Evolutionary conservation across 2,797 vertebrate species (phyloP).

Genomic region (Halcyon badia): DNA sequence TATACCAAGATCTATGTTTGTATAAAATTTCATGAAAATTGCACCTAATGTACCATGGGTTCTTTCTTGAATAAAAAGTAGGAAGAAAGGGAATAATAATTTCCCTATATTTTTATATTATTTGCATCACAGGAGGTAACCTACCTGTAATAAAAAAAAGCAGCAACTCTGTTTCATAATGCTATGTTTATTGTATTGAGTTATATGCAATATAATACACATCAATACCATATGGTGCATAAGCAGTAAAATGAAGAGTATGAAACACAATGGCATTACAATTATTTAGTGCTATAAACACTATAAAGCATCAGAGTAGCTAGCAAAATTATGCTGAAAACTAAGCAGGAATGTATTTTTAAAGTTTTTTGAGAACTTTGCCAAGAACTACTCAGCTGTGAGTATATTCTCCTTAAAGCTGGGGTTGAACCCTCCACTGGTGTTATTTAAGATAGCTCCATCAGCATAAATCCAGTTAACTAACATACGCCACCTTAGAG

Average conservation of each 20-base stretch:
- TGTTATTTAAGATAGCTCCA: not conserved
- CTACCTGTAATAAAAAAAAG: slow-evolving; percentile 19
- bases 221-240: slow-evolving; percentile 32
- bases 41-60: not conserved
- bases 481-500: not conserved
- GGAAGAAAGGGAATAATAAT: slow-evolving; percentile 34
- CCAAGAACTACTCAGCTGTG: not conserved
- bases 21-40: slow-evolving; percentile 17
- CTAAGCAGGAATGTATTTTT: slow-evolving; percentile 4
- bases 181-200: slow-evolving; percentile 47
- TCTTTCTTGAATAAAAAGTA: slow-evolving; percentile 39
- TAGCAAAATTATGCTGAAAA: slow-evolving; percentile 41
- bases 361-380: not conserved
- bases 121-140: slow-evolving; percentile 35
- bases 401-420: not conserved
- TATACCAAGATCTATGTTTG: slow-evolving; percentile 11
- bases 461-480: not conserved
- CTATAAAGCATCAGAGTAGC: slow-evolving; percentile 8
- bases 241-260: slow-evolving; percentile 35
- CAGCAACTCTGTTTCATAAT: slow-evolving; percentile 13
- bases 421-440: not conserved
- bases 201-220: slow-evolving; percentile 54
- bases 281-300: slow-evolving; percentile 59
- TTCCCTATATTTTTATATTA: slow-evolving; percentile 18
- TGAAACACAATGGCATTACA: slow-evolving; percentile 43